Conservation (phyloP, 2,888 invertebrate genomes). For the Euspilapteryx auroguttella region DNA sequence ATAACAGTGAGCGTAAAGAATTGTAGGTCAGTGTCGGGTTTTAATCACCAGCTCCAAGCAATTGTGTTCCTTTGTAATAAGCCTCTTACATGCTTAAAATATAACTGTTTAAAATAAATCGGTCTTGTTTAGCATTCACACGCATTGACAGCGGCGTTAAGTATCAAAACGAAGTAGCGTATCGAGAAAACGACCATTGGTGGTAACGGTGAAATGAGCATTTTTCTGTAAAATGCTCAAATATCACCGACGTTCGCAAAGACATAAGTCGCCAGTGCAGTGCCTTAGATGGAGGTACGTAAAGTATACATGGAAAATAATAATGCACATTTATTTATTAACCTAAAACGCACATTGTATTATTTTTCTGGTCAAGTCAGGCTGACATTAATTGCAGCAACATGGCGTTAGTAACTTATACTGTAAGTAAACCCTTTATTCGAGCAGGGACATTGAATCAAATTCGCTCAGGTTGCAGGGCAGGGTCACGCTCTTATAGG, state of each 20-base stretch:
- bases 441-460: too few species aligned
- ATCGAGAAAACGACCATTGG: too few species aligned
- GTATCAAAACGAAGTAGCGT: not conserved
- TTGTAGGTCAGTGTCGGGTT: conserved; percentile 17
- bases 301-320: conserved; percentile 7
- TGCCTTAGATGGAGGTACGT: conserved; percentile 55
- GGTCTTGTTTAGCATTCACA: conserved; percentile 12
- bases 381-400: too few species aligned
- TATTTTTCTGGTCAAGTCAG: too few species aligned
- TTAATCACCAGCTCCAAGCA: conserved; percentile 13
- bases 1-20: conserved; percentile 20
- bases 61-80: conserved; percentile 10
- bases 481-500: too few species aligned
- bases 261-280: conserved; percentile 52
- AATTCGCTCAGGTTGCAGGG: too few species aligned
- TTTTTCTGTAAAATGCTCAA: conserved; percentile 58
- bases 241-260: conserved; percentile 55
- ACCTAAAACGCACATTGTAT: too few species aligned
- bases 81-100: conserved; percentile 10
- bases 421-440: too few species aligned
- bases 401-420: too few species aligned
- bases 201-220: conserved; percentile 55
- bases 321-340: too few species aligned
- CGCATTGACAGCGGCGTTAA: conserved; percentile 1
- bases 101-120: conserved; percentile 16